Conservation (phyloP, 2,888 invertebrate genomes). For the Temnothorax ravouxi region DNA sequence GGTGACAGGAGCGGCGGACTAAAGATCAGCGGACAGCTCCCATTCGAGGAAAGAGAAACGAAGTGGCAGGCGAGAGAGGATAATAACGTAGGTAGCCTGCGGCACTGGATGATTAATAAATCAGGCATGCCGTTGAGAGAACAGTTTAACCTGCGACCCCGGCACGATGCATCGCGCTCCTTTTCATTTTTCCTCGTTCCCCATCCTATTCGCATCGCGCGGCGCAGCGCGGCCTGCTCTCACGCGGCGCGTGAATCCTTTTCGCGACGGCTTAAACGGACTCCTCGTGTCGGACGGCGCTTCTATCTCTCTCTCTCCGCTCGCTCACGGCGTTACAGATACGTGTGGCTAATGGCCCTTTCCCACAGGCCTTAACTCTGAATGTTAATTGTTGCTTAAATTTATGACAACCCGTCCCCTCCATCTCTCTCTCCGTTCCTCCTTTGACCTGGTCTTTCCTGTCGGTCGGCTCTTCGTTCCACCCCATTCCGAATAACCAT, state of each 20-base stretch:
- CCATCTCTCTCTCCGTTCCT: slow-evolving; percentile 46
- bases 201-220: slow-evolving; percentile 41
- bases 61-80: slow-evolving; percentile 70
- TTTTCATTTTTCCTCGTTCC: slow-evolving; percentile 63
- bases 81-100: slow-evolving; percentile 75
- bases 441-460: slow-evolving; percentile 55
- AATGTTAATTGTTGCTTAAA: slow-evolving; percentile 86
- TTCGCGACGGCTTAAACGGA: slow-evolving; percentile 73
- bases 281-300: slow-evolving; percentile 66
- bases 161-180: slow-evolving; percentile 73
- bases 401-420: slow-evolving; percentile 82
- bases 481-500: slow-evolving; percentile 77
- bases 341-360: slow-evolving; percentile 75
- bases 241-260: slow-evolving; percentile 70
- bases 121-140: slow-evolving; percentile 83
- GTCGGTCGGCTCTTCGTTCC: slow-evolving; percentile 60
- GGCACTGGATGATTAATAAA: slow-evolving; percentile 82
- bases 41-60: slow-evolving; percentile 62
- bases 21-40: slow-evolving; percentile 63
- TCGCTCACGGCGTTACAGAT: slow-evolving; percentile 78
- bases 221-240: slow-evolving; percentile 39
- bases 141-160: slow-evolving; percentile 83
- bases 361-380: slow-evolving; percentile 81
- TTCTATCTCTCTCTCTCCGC: slow-evolving; percentile 56
- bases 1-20: slow-evolving; percentile 49